Base-by-base conservation (phyloP, 2,113 vertebrate species). In the Hymenochirus boettgeri region DNA sequence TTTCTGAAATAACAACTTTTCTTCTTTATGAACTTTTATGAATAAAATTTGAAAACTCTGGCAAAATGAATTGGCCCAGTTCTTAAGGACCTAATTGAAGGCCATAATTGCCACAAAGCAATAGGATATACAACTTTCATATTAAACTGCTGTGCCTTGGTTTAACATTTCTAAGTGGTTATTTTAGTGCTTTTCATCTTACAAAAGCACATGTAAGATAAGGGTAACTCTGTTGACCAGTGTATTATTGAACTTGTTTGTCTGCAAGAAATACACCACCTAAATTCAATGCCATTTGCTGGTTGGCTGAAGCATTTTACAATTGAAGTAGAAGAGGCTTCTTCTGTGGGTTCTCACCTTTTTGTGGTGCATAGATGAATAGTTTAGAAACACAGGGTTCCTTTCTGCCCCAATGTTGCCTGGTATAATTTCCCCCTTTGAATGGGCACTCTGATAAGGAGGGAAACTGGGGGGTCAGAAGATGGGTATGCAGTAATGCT, bases 71-170 rank as follows among this genome's bases (percentile, higher is more conserved):
- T 86, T 86, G 86, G 73, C 76, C 62, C 4, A 27, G 76, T 72
- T 71, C 77, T 84, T 83, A 79, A 85, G 82, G 85, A 89, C 85
- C 85, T 89, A 85, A 89, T 84, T 84, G 86, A 86, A 81, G 82
- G 78, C 42, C 73, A 83, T 82, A 77, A 72, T 89, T 87, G 83
- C 86, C 73, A 77, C 73, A 72, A 71, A 58, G 57, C 48, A 80
- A 75, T 78, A 78, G 77, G 71, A 77, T 46, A 75, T 80, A 70
- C 72, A n/a, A n/a, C 86, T 80, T 87, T 85, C 80, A 78, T 82
- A 83, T 84, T 86, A 84, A 84, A 88, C 84, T 85, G 76, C 77
- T 77, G 75, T 82, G 84, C 80, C 78, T 84, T 75, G 71, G 79
- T 85, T 85, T 85, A 86, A 86, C 82, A 83, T 85, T 80, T 77